phyloP scores from a whole-genome alignment of 2,888 invertebrate genomes.

The Hirudinaria manillensis region DNA sequence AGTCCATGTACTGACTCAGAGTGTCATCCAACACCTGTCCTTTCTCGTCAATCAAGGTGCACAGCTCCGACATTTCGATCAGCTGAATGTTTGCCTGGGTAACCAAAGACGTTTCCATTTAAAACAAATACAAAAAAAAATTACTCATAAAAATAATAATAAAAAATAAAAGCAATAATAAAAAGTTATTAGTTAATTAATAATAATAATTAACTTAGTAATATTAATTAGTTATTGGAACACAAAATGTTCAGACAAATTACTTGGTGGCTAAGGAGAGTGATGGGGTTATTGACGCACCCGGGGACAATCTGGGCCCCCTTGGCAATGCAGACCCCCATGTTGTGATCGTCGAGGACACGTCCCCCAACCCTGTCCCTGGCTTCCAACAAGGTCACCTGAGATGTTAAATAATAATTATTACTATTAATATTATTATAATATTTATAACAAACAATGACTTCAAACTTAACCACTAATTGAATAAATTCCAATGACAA shows the following conservation, averaged over 20 bases:
- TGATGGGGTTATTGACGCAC: slow-evolving; percentile 56
- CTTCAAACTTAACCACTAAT: not conserved
- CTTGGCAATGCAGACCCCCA: slow-evolving; percentile 50
- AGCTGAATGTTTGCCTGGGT: slow-evolving; percentile 32
- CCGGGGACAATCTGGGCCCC: slow-evolving; percentile 57
- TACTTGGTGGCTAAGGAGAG: slow-evolving; percentile 56
- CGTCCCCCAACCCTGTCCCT: slow-evolving; percentile 55
- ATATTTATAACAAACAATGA: not conserved
- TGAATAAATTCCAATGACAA: no score
- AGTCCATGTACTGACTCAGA: slow-evolving; percentile 50
- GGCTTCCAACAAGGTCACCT: slow-evolving; percentile 56
- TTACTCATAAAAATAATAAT: no score
- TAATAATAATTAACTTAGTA: no score
- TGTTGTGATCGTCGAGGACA: slow-evolving; percentile 46
- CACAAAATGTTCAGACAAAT: no score
- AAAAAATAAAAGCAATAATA: no score
- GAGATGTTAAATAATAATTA: not conserved
- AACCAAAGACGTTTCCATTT: no score
- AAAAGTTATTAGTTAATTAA: no score
- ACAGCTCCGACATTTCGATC: slow-evolving; percentile 45
- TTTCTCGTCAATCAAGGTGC: slow-evolving; percentile 49
- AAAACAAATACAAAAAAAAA: no score
- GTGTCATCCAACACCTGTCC: slow-evolving; percentile 40
- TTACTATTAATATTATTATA: not conserved
- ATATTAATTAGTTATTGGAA: no score